Base-by-base conservation (phyloP, 2,113 vertebrate genomes). In the Donacobius atricapilla region DNA sequence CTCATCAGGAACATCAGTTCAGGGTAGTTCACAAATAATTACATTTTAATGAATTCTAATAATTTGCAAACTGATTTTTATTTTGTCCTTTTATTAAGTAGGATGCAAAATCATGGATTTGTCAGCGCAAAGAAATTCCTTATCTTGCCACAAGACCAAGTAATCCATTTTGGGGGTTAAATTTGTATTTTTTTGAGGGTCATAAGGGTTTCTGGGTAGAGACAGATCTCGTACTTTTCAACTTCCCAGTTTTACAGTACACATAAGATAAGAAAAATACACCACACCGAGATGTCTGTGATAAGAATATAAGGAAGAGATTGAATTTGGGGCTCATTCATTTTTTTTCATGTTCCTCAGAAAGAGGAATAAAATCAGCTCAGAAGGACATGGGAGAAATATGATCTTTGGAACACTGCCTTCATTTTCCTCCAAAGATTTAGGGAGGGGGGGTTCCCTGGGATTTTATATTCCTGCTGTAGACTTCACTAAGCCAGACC, bases 1-100 rank as follows among this genome's bases (percentile, higher is more conserved):
- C 85, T 91, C 73, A 94, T 91, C 84, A 89, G 40, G 40, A 93
- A 69, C 57, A 85, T 71, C 77, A 84, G 40, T 87, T 92, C 68
- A 84, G 69, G 30, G 31, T 20, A 53, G 80, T 75, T 89, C 61
- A 89, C n/a, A 79, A 65, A 80, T 93, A 97, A 92, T 91, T 93
- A 45, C 31, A 39, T 57, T 85, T 89, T 79, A 84, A 95, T 91
- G 88, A 87, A 90, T 90, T 91, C 28, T 82, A 31, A 22, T 89
- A 12, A 87, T 88, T 70, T 56, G 33, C 58, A 90, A 90, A 33
- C 14, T 40, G 40, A 2, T 73, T 91, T 88, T 91, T 61, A 56
- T 89, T 78, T 94, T 48, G 18, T 37, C 35, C 57, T 65, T 45
- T 71, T 87, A 70, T 63, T 81, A 89, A 48, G 23, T 33, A 45